Evolutionary conservation across 37 sponge, comb jelly and placozoan species (phyloP).

Genomic region (Petrosia ficiformis): DNA sequence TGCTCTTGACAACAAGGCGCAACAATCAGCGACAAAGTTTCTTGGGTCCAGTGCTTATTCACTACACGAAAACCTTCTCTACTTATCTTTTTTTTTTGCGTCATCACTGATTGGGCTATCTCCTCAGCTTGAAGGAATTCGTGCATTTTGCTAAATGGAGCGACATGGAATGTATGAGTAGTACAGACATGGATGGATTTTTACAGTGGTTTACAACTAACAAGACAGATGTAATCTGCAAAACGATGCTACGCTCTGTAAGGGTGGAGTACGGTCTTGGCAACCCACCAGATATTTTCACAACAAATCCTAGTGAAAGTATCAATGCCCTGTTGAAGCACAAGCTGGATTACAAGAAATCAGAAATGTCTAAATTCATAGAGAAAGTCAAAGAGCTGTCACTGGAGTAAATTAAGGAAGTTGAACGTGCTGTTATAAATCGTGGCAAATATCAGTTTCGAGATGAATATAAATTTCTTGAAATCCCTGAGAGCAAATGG

Average conservation of each 20-base stretch:
- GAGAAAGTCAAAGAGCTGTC: constrained; percentile 27
- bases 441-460: too few species aligned
- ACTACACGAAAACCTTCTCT: constrained; percentile 32
- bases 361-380: constrained; percentile 33
- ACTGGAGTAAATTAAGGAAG: constrained; percentile 13
- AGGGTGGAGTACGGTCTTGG: constrained; percentile 37
- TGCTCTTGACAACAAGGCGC: constrained; percentile 16
- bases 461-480: too few species aligned
- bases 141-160: constrained; percentile 44
- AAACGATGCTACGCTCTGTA: constrained; percentile 31
- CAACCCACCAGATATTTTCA: too few species aligned
- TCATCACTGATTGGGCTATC: constrained; percentile 35
- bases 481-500: too few species aligned
- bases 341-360: constrained; percentile 45
- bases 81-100: constrained; percentile 42
- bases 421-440: too few species aligned
- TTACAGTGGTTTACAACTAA: constrained; percentile 34
- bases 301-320: too few species aligned
- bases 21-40: constrained; percentile 7
- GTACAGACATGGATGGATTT: constrained; percentile 34
- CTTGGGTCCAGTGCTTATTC: constrained; percentile 44
- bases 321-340: constrained; percentile 38
- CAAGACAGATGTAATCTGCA: constrained; percentile 26
- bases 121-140: constrained; percentile 26
- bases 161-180: constrained; percentile 25